Evolutionary conservation across 2,797 vertebrate genomes (phyloP).

Genomic region (Pseudotriccus pelzelni): DNA sequence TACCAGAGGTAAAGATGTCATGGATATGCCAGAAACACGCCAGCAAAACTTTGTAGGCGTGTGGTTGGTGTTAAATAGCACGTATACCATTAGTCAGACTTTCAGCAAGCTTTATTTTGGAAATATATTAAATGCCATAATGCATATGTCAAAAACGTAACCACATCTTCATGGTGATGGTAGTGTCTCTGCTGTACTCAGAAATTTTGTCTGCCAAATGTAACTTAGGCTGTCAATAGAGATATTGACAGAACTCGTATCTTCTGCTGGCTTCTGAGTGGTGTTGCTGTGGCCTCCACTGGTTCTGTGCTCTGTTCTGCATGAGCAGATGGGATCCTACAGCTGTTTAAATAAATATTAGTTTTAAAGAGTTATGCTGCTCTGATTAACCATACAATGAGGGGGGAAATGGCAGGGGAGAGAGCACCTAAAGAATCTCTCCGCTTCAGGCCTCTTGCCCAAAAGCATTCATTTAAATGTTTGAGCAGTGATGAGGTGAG

Average conservation of each 20-base stretch:
- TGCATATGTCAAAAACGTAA: neutral
- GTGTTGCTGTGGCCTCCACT: constrained; percentile 13
- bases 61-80: neutral
- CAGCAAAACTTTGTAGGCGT: neutral
- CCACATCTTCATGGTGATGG: neutral
- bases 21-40: neutral
- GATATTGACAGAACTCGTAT: constrained; percentile 36
- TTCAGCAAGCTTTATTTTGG: neutral
- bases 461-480: constrained; percentile 57
- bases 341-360: constrained; percentile 64
- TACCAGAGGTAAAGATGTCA: neutral
- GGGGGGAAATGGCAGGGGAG: neutral
- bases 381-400: constrained; percentile 66
- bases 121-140: neutral
- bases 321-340: constrained; percentile 31
- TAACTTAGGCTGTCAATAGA: constrained; percentile 36
- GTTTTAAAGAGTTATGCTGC: constrained; percentile 68
- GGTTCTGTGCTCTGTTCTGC: constrained; percentile 22
- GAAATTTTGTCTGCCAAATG: neutral
- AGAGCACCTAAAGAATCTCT: neutral
- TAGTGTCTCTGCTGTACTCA: neutral
- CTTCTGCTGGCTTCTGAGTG: constrained; percentile 53
- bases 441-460: neutral
- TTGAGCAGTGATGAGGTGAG: constrained; percentile 35
- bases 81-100: neutral